Conservation (phyloP, 2,113 vertebrate species). For the Periophthalmus modestus region DNA sequence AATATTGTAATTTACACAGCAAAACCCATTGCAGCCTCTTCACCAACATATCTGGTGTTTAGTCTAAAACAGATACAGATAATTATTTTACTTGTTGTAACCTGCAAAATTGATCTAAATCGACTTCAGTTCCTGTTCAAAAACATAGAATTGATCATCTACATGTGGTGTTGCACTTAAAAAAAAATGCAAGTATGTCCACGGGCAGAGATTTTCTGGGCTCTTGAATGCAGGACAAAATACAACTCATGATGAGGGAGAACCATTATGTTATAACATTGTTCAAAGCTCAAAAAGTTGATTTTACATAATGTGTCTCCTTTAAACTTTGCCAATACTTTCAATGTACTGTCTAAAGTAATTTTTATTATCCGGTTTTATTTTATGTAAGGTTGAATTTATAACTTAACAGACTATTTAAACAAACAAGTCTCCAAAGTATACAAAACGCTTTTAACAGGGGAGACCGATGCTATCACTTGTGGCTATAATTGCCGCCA, state of each 20-base stretch:
- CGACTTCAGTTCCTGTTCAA: too few relatives aligned
- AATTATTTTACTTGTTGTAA: too few relatives aligned
- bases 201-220: too few relatives aligned
- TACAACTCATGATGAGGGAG: not conserved
- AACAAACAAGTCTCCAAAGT: conserved; percentile 7
- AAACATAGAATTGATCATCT: too few relatives aligned
- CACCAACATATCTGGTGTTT: too few relatives aligned
- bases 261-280: not conserved
- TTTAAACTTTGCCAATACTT: not conserved
- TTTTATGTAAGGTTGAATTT: not conserved
- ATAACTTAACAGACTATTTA: not conserved
- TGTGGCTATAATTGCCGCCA: conserved; percentile 5
- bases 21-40: too few relatives aligned
- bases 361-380: not conserved
- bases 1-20: not conserved
- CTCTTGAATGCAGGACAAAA: too few relatives aligned
- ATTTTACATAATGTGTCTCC: not conserved
- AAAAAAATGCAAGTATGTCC: too few relatives aligned
- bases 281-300: not conserved
- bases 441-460: conserved; percentile 3
- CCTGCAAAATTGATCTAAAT: too few relatives aligned
- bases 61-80: too few relatives aligned
- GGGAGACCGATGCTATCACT: conserved; percentile 7
- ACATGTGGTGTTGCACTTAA: too few relatives aligned
- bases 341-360: not conserved